Conservation (phyloP, 2,888 invertebrate species). For the Habroteleia sp. region DNA sequence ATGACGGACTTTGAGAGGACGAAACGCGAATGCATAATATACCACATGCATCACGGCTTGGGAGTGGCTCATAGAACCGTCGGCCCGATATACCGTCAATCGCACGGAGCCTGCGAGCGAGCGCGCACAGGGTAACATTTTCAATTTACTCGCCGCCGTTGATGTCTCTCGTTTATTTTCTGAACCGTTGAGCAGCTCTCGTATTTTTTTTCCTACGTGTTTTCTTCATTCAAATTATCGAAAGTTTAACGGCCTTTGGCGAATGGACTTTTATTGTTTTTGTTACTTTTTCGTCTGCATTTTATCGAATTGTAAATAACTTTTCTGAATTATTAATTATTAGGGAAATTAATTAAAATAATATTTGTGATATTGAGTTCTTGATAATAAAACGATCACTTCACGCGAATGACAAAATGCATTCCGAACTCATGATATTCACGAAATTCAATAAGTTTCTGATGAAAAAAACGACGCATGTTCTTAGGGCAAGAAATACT, state of each 20-base stretch:
- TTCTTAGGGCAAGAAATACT: slow-evolving; percentile 34
- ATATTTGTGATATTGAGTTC: slow-evolving; percentile 12
- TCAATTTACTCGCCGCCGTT: slow-evolving; percentile 66
- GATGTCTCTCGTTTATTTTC: slow-evolving; percentile 62
- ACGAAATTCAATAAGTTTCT: slow-evolving; percentile 60
- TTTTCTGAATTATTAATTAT: background rate
- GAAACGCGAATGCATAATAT: slow-evolving; percentile 73
- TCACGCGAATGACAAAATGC: slow-evolving; percentile 39
- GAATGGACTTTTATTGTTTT: slow-evolving; percentile 11
- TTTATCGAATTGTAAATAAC: slow-evolving; percentile 31
- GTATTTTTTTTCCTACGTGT: slow-evolving; percentile 27
- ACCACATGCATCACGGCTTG: slow-evolving; percentile 40
- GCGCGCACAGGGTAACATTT: slow-evolving; percentile 66
- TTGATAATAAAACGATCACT: background rate
- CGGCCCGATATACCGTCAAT: slow-evolving; percentile 66
- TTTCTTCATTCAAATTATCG: slow-evolving; percentile 51
- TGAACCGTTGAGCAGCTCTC: slow-evolving; percentile 28
- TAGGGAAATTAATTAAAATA: slow-evolving; percentile 49
- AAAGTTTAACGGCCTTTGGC: slow-evolving; percentile 24
- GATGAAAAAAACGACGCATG: slow-evolving; percentile 16
- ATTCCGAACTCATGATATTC: slow-evolving; percentile 59
- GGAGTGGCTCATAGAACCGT: slow-evolving; percentile 37
- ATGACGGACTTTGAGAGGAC: slow-evolving; percentile 63
- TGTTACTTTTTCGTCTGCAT: slow-evolving; percentile 12
- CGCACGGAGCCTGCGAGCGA: slow-evolving; percentile 27